Evolutionary conservation across 2,797 vertebrate genomes (phyloP), one percentile per base, ranked within the genome.

Genomic region (Poecilia picta): DNA sequence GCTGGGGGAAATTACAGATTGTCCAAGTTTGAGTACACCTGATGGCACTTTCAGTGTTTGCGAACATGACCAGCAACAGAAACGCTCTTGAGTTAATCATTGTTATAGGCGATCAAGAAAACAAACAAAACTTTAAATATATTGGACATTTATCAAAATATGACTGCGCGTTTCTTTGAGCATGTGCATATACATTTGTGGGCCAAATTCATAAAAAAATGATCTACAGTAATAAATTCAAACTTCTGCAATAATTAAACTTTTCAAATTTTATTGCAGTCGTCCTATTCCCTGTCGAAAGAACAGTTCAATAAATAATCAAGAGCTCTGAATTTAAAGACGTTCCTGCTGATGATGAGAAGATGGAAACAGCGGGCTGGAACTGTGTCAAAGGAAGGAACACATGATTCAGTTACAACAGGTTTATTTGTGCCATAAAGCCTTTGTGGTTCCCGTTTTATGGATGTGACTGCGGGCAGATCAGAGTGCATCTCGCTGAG

Each of bases 401-500:
- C 72, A 41, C 72, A 45, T 79, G 74, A 85, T 83, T 75, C 81
- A 89, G 77, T 72, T 47, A 72, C 45, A 8, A 33, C 66, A 82
- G 15, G 25, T 94, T 91, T 92, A 93, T 89, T 85, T 75, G 83
- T 57, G 46, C 80, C 81, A 89, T 94, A 84, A 92, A 92, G 85
- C 82, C 83, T 91, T 90, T 87, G 82, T 87, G 77, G 73, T 76
- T 85, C 51, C 78, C 72, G 73, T 89, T 83, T 88, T 87, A 89
- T 81, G 45, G 70, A 59, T 55, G 74, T 81, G 76, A 78, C 74
- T 71, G 64, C 84, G 74, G 64, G 73, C 75, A 79, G 86, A 68
- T 49, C 45, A 23, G 72, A 73, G 46, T 31, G 45, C 28, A 73
- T 49, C 71, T 31, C 4, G 23, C 15, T 23, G 46, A 49, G 46